Evolutionary conservation across 2,888 invertebrate genomes (phyloP).

Genomic region (Athrips mouffetella): DNA sequence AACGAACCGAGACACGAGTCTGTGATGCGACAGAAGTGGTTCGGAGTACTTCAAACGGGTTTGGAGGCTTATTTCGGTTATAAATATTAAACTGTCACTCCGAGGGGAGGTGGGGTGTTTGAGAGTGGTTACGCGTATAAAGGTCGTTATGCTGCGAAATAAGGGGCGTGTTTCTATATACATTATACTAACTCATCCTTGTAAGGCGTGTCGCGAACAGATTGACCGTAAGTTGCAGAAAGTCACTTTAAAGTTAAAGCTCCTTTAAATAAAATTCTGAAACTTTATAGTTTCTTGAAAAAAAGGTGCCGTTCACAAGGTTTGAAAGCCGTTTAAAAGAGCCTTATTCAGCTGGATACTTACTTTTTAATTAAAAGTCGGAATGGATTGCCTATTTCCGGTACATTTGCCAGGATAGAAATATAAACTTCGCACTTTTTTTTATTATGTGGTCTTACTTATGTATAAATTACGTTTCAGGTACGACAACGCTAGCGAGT

Average conservation of each 20-base stretch:
- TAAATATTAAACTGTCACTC: constrained; percentile 68
- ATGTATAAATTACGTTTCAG: constrained; percentile 46
- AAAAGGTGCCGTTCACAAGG: too few species aligned
- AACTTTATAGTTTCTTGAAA: too few species aligned
- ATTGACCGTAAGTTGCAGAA: neutral
- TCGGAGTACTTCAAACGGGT: constrained; percentile 61
- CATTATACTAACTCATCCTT: constrained; percentile 23
- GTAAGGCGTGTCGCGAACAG: constrained; percentile 24
- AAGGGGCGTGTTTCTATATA: constrained; percentile 38
- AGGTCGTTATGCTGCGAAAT: constrained; percentile 43
- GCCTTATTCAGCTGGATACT: too few species aligned
- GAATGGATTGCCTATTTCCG: too few species aligned
- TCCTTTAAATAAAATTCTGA: too few species aligned
- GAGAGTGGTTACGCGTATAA: constrained; percentile 60
- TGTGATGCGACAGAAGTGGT: constrained; percentile 70
- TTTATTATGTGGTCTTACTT: too few species aligned
- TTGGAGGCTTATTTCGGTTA: constrained; percentile 62
- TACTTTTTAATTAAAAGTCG: too few species aligned
- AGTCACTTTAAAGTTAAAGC: too few species aligned
- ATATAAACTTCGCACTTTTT: too few species aligned
- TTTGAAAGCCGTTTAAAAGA: too few species aligned
- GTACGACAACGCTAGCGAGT: constrained; percentile 68
- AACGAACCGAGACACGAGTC: constrained; percentile 73
- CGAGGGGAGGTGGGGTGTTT: constrained; percentile 37
- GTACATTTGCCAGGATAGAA: too few species aligned